Evolutionary conservation across 92 coral and sea anemone genomes (phyloP).

Genomic region (Phenganax marumi): DNA sequence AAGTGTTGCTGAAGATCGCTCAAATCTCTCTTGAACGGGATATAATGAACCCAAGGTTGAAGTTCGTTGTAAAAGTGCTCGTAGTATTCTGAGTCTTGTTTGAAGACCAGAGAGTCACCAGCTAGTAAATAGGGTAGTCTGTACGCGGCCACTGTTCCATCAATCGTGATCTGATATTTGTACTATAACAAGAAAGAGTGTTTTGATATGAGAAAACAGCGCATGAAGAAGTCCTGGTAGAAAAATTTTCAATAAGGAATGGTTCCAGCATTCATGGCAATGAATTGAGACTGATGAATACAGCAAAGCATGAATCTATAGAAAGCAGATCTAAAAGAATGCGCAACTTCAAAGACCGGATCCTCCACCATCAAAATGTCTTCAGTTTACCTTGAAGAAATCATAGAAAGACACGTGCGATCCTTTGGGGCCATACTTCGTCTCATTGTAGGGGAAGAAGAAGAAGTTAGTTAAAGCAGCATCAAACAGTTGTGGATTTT

Average conservation of each 20-base stretch:
- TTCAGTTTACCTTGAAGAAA: slow-evolving; percentile 72
- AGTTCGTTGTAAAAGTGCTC: slow-evolving; percentile 93
- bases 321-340: neutral
- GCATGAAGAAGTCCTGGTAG: neutral
- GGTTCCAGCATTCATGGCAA: no score
- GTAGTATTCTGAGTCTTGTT: slow-evolving; percentile 85
- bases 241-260: no score
- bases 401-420: slow-evolving; percentile 90
- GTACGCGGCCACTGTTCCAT: slow-evolving; percentile 98
- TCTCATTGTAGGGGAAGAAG: slow-evolving; percentile 89
- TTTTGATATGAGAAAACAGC: neutral
- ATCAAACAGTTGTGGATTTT: slow-evolving; percentile 85
- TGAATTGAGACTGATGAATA: no score
- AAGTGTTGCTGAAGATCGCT: slow-evolving; percentile 74
- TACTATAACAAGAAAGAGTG: slow-evolving; percentile 53
- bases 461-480: slow-evolving; percentile 95
- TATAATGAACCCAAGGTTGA: slow-evolving; percentile 87
- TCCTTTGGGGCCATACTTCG: slow-evolving; percentile 88
- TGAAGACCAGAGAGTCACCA: slow-evolving; percentile 85
- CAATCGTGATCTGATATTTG: slow-evolving; percentile 89
- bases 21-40: slow-evolving; percentile 91
- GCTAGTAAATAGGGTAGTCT: slow-evolving; percentile 85
- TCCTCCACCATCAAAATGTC: neutral
- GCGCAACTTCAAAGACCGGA: neutral
- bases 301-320: neutral